Conservation (phyloP, 2,888 invertebrate genomes). For the Oeneis ivallda region DNA sequence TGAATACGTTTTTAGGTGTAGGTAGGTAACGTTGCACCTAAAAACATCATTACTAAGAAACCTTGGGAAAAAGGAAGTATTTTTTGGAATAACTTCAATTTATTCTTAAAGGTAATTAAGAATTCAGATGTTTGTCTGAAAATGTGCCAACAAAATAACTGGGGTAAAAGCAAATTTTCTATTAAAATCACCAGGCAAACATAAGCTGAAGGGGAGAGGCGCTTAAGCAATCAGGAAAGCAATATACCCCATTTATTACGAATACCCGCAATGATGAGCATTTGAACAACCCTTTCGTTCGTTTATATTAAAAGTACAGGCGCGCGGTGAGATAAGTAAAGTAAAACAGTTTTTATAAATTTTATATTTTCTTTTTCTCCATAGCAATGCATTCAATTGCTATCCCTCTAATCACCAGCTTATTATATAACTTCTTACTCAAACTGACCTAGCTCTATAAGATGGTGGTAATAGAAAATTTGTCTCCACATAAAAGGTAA, state of each 20-base stretch:
- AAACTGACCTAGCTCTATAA: too few species aligned
- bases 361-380: neutral
- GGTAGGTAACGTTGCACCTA: too few species aligned
- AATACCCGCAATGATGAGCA: constrained; percentile 46
- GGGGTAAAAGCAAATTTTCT: constrained; percentile 34
- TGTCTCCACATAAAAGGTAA: too few species aligned
- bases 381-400: too few species aligned
- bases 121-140: constrained; percentile 14
- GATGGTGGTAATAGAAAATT: too few species aligned
- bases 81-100: neutral
- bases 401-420: too few species aligned
- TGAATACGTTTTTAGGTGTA: too few species aligned
- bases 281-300: constrained; percentile 53
- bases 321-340: constrained; percentile 15
- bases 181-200: constrained; percentile 32
- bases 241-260: constrained; percentile 54
- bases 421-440: too few species aligned
- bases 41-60: too few species aligned
- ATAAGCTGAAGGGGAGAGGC: constrained; percentile 46
- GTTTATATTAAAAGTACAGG: constrained; percentile 47
- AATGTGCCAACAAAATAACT: constrained; percentile 16
- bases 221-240: constrained; percentile 61
- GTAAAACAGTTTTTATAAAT: neutral
- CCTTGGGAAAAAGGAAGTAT: too few species aligned
- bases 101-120: neutral